phyloP scores from a whole-genome alignment of 2,797 vertebrate genomes.

The Sebastes umbrosus region DNA sequence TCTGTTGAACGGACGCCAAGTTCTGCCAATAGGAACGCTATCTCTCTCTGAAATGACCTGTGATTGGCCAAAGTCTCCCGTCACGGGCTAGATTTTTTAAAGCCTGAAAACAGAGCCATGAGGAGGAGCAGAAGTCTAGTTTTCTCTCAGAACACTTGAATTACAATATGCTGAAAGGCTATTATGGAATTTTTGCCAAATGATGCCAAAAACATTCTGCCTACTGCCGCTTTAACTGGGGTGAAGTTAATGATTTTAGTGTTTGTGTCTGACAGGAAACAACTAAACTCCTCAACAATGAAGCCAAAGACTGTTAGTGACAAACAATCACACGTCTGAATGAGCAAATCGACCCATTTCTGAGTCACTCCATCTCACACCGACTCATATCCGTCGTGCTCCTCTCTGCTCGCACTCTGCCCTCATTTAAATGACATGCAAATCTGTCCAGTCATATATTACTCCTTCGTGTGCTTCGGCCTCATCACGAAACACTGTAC shows the following conservation, averaged over 20 bases:
- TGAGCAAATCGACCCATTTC: background rate
- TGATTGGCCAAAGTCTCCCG: too few species aligned
- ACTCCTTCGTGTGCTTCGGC: background rate
- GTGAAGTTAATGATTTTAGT: background rate
- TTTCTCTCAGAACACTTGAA: too few species aligned
- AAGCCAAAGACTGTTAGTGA: background rate
- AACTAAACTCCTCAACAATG: background rate
- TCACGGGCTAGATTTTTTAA: too few species aligned
- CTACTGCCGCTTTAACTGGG: fast-evolving
- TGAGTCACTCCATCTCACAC: background rate
- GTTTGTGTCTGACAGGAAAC: background rate
- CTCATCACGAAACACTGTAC: background rate
- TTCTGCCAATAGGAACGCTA: too few species aligned
- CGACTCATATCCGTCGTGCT: background rate
- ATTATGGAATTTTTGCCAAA: too few species aligned
- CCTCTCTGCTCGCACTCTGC: background rate
- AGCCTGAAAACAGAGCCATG: too few species aligned
- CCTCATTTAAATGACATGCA: conserved; percentile 40
- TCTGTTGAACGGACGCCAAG: too few species aligned
- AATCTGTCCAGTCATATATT: conserved; percentile 14
- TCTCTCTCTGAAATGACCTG: too few species aligned
- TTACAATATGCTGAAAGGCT: too few species aligned
- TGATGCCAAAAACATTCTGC: too few species aligned
- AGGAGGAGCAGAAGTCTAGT: too few species aligned
- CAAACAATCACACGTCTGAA: conserved; percentile 6